Base-by-base conservation (phyloP, 2,113 vertebrate species). In the Cephalopholis sonnerati region DNA sequence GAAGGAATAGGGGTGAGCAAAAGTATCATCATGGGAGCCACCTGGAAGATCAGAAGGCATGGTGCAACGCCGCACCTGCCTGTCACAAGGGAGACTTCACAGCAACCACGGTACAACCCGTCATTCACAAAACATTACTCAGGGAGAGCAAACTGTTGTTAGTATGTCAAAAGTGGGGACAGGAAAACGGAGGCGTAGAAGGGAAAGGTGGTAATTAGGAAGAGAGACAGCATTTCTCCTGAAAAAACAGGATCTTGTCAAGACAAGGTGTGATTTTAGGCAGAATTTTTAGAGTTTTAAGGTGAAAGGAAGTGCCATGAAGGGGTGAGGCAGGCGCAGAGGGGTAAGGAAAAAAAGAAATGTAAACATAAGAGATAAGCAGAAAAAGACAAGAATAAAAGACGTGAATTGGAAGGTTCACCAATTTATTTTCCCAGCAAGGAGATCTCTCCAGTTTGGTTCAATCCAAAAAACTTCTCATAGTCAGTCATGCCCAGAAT, bases 71-170 rank as follows among this genome's bases (percentile, higher is more conserved):
- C 32, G 66, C 81, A n/a, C 64, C 71, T 65, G 77, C 73, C 80
- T 86, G 81, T 76, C 88, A 63, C 51, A 24, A 41, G 68, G 53
- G 82, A 83, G 79, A 80, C 81, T 87, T 87, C 74, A 90, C 67
- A 90, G 79, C 71, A 63, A 17, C 9, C 0, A 11, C 13, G 29
- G 18, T 54, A 65, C 82, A 64, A 27, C 15, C 68, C 64, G 29
- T 80, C 80, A 54, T 86, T 82, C 86, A 78, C 57, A 46, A 53
- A 70, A 65, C 65, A 41, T 82, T 57, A 54, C 58, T 54, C n/a
- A 5, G 41, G 44, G 68, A 72, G 66, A 77, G 55, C 73, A 74
- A 78, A 66, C 27, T 13, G 41, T 51, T 83, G 75, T 62, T 46
- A 65, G 55, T 29, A 24, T 55, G 74, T 83, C 70, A 79, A 67